phyloP scores from a whole-genome alignment of 2,113 vertebrate genomes.

The Leptosomus discolor region DNA sequence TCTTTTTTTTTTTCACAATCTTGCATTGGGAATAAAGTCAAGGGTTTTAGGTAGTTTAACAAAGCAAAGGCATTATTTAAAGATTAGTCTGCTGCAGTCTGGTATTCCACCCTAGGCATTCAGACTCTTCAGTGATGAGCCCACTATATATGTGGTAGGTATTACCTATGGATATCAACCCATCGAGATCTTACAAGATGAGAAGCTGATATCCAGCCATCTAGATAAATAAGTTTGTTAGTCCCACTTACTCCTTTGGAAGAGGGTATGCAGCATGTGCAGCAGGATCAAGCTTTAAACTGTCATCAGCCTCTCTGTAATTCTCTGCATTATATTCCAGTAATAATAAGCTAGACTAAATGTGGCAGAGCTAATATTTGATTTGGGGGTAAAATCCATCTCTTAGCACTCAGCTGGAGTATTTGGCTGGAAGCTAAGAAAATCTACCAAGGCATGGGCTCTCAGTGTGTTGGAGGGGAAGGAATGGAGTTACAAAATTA shows the following conservation, averaged over 20 bases:
- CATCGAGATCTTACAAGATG: background rate
- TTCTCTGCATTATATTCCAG: background rate
- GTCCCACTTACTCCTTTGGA: background rate
- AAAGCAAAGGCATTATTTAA: background rate
- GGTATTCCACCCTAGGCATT: background rate
- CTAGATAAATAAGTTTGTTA: background rate
- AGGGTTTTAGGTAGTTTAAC: background rate
- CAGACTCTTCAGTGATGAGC: background rate
- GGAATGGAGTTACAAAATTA: background rate
- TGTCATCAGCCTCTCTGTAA: background rate
- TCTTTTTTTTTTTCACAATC: too few relatives aligned
- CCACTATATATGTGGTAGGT: background rate
- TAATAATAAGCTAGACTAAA: background rate
- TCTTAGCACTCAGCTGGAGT: background rate
- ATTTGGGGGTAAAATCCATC: background rate
- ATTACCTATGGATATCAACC: background rate
- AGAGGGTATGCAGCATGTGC: too few relatives aligned
- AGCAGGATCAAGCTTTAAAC: background rate
- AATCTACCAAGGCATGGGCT: background rate
- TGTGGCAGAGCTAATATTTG: background rate
- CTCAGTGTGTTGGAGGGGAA: background rate
- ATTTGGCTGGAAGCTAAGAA: background rate
- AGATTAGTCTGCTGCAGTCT: background rate
- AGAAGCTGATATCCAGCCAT: background rate
- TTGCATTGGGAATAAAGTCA: background rate